Conservation (phyloP, 1,140 invertebrate genomes). For the Heliothis subflexa region DNA sequence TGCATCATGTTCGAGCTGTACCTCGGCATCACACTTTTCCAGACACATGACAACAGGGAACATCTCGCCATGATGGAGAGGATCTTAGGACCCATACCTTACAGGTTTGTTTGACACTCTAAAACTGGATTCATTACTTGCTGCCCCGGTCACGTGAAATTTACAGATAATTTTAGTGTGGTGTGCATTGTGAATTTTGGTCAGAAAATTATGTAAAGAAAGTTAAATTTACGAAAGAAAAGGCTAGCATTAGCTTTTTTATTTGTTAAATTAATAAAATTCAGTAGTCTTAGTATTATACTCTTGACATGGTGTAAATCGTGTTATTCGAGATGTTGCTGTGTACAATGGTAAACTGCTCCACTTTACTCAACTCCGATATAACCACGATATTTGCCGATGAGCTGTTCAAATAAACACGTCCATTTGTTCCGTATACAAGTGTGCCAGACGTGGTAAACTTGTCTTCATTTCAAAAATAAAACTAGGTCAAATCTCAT, state of each 20-base stretch:
- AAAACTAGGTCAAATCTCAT: conserved; percentile 16
- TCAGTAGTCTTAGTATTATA: too few species aligned
- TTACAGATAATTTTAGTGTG: too few species aligned
- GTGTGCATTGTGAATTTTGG: too few species aligned
- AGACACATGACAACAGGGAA: conserved; percentile 99
- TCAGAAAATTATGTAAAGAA: too few species aligned
- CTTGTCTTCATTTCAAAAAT: conserved; percentile 7
- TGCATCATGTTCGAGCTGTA: conserved; percentile 99
- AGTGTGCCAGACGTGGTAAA: neutral
- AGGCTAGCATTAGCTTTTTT: too few species aligned
- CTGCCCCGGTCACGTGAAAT: too few species aligned
- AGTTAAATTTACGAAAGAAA: too few species aligned
- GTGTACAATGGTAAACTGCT: neutral
- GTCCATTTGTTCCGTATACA: conserved; percentile 24
- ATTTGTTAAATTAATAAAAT: too few species aligned
- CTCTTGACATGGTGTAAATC: too few species aligned
- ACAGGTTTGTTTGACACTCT: conserved; percentile 86
- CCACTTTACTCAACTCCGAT: neutral
- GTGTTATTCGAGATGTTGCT: conserved; percentile 1
- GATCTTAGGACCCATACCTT: conserved; percentile 98
- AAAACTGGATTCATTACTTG: too few species aligned
- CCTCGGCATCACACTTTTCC: conserved; percentile 99
- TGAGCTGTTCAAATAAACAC: conserved; percentile 18
- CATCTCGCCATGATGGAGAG: conserved; percentile 99
- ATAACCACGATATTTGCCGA: neutral